Base-by-base conservation (phyloP, 2,888 invertebrate species). In the Phytoseiulus persimilis region DNA sequence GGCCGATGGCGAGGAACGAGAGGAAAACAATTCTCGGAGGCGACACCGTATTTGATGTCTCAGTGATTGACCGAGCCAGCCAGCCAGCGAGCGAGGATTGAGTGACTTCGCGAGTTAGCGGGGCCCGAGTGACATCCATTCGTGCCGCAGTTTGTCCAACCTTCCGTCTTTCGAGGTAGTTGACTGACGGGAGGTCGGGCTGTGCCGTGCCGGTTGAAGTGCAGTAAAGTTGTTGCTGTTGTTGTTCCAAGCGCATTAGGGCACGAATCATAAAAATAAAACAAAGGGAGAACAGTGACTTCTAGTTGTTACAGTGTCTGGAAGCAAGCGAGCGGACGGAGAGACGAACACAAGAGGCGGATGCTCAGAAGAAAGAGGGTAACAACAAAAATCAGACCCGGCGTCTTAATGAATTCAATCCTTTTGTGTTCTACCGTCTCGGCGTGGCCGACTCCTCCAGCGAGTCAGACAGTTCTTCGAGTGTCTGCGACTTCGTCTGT, bases 201-300 rank as follows among this genome's bases (percentile, higher is more conserved):
- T 65, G 65, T 65, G 65, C 65, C 65, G 65, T 65, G 65, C 65
- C 65, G 65, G 65, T 18, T 65, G 65, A 39, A 39, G n/a, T n/a
- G n/a, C n/a, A n/a, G n/a, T n/a, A n/a, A n/a, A n/a, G 39, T 39
- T 39, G 39, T 9, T 39, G 39, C 39, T 65, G 65, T 14, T 23
- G 65, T 28, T 65, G 23, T 28, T 65, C 11, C 18, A 18, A 65
- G 65, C 18, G 65, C 18, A 65, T 65, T 6, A 65, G 65, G 65
- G 65, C 65, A 65, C 65, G 65, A 65, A 65, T 65, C 65, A 65
- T 65, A 65, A 65, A 65, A 65, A 65, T 65, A 65, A 65, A 65
- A 65, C 65, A 65, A 65, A 65, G 28, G 65, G 28, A 65, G 65
- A 65, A 65, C 65, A 65, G 11, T 65, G 65, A 65, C 65, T 65